Evolutionary conservation across 53 echinoderm and acorn worm species (phyloP).

Genomic region (Henricia sp.): DNA sequence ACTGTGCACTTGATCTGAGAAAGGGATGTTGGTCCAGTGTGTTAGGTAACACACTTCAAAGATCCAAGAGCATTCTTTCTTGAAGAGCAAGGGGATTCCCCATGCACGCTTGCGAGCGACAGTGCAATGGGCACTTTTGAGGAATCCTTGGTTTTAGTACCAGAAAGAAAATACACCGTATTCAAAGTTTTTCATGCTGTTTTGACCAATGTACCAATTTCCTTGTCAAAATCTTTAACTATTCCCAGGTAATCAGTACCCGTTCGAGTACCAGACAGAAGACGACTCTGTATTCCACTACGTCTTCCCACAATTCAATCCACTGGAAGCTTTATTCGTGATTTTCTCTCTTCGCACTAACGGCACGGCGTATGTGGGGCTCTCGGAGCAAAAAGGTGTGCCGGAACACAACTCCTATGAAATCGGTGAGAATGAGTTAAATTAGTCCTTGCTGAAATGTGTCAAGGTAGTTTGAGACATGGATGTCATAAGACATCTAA

Average conservation of each 20-base stretch:
- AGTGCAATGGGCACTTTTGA: too few species aligned
- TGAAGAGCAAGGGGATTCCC: too few species aligned
- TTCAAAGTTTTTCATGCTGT: background rate
- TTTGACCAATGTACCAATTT: background rate
- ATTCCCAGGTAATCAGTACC: background rate
- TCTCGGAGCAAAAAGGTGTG: too few species aligned
- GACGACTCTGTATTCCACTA: background rate
- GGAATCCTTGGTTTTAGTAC: too few species aligned
- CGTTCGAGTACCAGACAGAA: background rate
- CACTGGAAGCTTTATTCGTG: constrained; percentile 1
- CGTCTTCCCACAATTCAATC: constrained; percentile 1
- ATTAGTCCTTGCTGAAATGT: background rate
- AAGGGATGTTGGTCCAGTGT: background rate
- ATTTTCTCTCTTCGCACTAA: constrained; percentile 3
- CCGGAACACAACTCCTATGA: background rate
- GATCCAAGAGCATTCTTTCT: too few species aligned
- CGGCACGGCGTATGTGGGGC: background rate
- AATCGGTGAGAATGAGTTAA: background rate
- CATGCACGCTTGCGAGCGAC: too few species aligned
- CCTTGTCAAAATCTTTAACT: background rate
- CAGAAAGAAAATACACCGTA: too few species aligned
- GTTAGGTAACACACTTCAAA: too few species aligned
- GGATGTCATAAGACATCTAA: background rate
- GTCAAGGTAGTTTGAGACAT: background rate
- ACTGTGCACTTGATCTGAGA: background rate